Evolutionary conservation across 2,797 vertebrate genomes (phyloP), one percentile per base, ranked within the genome.

Genomic region (Hoplostethus atlanticus): DNA sequence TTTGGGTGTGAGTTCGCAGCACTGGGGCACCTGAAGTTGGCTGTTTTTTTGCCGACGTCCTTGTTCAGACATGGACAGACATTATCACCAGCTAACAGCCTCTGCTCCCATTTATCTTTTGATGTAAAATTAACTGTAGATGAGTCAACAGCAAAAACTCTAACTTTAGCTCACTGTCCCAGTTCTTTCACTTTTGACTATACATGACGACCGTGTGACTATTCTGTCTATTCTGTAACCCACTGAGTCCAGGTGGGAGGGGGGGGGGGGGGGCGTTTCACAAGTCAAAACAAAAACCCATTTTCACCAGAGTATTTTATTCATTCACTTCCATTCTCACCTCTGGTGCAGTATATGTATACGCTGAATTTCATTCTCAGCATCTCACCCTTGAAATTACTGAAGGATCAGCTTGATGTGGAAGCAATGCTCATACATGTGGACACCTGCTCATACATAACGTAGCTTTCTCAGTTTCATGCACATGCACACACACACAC

Each of bases 181-280:
- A 84, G 67, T 90, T 89, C 86, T 81, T 83, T 89, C 78, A 80
- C 79, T 84, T 79, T 59, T 79, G 46, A 76, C 54, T 81, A 15
- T 68, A 50, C 58, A 16, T 56, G 50, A 76, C 57, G 58, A 55
- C 42, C 28, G 42, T 71, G 25, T 50, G 46, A 47, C 42, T 28
- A 15, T 47, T 28, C 28, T 58, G 42, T 58, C 31, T 65, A 16
- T 21, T 42, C 48, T 73, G 57, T 56, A 66, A 71, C 78, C 73
- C 65, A 64, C 38, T 69, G 77, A 34, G 21, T 21, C 21, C 21
- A 21, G 21, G 21, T 21, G 21, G 21, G 21, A 21, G 21, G 21
- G 1, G 21, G 21, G 21, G 1, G 21, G 21, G 21, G 21, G 21
- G 21, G 21, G 21, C 1, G 21, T 21, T 71, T 58, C 10, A 10